Conservation (phyloP, 1,140 invertebrate species). For the Melanaphis sacchari region DNA sequence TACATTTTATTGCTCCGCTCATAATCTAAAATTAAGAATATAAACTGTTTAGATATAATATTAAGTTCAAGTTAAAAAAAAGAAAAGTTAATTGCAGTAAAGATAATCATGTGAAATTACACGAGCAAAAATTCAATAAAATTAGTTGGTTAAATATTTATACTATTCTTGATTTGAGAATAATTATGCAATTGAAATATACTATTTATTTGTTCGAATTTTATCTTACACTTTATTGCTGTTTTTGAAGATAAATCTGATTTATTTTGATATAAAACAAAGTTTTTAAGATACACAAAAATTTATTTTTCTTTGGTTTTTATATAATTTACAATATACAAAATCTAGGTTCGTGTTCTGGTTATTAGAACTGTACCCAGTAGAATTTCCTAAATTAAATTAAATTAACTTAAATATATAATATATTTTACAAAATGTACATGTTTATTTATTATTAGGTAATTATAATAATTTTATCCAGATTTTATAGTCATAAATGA, state of each 20-base stretch:
- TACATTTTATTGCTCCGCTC: too few species aligned
- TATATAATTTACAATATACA: slow-evolving; percentile 10
- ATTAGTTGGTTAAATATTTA: too few species aligned
- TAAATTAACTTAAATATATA: not conserved
- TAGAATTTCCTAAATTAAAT: not conserved
- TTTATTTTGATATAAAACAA: not conserved
- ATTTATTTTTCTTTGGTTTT: slow-evolving; percentile 32
- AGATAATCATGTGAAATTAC: not conserved
- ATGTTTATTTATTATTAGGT: not conserved
- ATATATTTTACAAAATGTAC: slow-evolving; percentile 21
- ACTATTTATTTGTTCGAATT: not conserved
- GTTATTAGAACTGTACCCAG: not conserved
- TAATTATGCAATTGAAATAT: not conserved
- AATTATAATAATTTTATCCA: not conserved
- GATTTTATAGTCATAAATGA: not conserved
- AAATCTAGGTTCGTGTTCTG: not conserved
- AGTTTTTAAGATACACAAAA: not conserved
- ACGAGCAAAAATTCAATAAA: too few species aligned
- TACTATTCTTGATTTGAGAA: too few species aligned
- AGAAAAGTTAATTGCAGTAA: not conserved
- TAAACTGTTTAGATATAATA: not conserved
- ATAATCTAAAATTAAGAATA: too few species aligned
- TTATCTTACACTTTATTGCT: not conserved
- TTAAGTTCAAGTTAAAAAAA: not conserved
- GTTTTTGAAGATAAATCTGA: not conserved